These are phyloP conservation scores for Drosophila arizonae DNA, from an alignment of 1,140 invertebrate genomes.

Conservation along the genomic window DNA sequence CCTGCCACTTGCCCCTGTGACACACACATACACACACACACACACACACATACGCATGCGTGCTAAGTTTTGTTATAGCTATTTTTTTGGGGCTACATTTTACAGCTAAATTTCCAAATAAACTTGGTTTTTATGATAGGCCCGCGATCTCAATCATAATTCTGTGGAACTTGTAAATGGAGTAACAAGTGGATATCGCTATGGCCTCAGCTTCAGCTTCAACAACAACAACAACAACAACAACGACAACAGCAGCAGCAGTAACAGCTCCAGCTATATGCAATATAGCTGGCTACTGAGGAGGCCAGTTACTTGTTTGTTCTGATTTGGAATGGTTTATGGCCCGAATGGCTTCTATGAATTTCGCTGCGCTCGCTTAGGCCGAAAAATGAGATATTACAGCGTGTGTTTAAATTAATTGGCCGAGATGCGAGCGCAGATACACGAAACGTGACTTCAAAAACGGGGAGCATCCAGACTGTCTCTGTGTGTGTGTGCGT, in stretches of 20 bases:
- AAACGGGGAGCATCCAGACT: conserved; percentile 32
- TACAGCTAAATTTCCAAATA: conserved; percentile 80
- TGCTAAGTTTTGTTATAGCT: background rate
- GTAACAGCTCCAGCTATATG: background rate
- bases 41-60: conserved; percentile 1
- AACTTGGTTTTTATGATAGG: conserved; percentile 70
- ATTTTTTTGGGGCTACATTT: conserved; percentile 52
- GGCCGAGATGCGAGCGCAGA: conserved; percentile 62
- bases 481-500: too few relatives aligned
- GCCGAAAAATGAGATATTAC: conserved; percentile 77
- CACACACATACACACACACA: conserved; percentile 43
- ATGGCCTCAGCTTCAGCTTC: conserved; percentile 17
- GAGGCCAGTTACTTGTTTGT: conserved; percentile 23
- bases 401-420: conserved; percentile 75
- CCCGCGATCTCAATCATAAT: conserved; percentile 76
- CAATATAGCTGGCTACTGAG: conserved; percentile 16
- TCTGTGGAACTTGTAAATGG: conserved; percentile 79
- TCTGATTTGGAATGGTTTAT: conserved; percentile 66
- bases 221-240: background rate
- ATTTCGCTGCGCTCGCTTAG: conserved; percentile 49
- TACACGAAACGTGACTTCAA: conserved; percentile 65
- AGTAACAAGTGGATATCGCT: conserved; percentile 78
- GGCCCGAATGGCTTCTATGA: conserved; percentile 62
- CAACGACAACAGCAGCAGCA: background rate
- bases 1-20: conserved; percentile 58